Percentiles rank a stretch among this genome's conserved stretches.
phyloP scores from a whole-genome alignment of 2,797 vertebrate genomes.

The Steatocranus sp. region DNA sequence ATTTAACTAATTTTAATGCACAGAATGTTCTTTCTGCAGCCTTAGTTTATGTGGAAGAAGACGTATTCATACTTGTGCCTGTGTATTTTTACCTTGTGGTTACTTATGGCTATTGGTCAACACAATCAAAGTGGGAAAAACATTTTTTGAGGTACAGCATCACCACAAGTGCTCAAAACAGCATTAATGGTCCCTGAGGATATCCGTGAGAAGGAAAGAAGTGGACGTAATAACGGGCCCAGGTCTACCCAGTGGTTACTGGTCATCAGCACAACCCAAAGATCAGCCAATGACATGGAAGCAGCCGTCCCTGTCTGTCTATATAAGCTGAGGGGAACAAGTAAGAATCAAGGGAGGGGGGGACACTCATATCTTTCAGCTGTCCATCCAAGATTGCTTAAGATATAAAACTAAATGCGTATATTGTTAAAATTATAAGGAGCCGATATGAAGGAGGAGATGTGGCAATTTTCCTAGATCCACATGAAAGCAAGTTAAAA shows the following conservation, averaged over 20 bases:
- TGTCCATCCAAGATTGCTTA: neutral
- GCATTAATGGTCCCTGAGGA: conserved; percentile 27
- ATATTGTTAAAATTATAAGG: conserved; percentile 37
- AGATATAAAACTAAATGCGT: neutral
- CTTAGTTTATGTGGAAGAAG: neutral
- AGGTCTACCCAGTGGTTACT: conserved; percentile 37
- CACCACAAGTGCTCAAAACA: conserved; percentile 43
- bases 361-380: neutral
- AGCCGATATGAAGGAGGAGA: neutral
- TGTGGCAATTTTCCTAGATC: neutral
- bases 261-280: conserved; percentile 36
- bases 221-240: neutral
- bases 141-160: conserved; percentile 1
- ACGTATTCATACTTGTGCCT: conserved; percentile 1
- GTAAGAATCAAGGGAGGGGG: neutral
- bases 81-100: conserved; percentile 23
- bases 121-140: conserved; percentile 36
- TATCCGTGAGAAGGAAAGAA: conserved; percentile 7
- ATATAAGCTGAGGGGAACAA: conserved; percentile 2
- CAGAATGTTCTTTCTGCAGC: neutral
- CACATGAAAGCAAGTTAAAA: conserved; percentile 1
- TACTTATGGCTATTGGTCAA: conserved; percentile 8
- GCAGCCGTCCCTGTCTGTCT: neutral
- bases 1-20: neutral
- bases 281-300: conserved; percentile 28